phyloP scores from a whole-genome alignment of 2,113 vertebrate genomes.

The Tautogolabrus adspersus region DNA sequence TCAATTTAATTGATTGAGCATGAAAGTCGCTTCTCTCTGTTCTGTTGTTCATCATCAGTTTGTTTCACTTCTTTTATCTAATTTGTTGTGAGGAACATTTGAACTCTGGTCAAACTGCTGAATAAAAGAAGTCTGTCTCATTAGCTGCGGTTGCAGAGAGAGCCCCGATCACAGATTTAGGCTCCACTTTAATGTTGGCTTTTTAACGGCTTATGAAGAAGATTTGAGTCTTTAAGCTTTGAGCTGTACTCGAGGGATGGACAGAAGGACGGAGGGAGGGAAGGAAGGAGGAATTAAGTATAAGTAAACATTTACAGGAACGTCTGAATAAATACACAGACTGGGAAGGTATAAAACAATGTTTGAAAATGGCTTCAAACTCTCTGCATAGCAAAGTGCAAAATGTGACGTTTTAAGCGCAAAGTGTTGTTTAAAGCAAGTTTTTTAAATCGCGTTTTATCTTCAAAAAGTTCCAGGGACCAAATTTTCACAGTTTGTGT shows the following conservation, averaged over 20 bases:
- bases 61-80: too few species aligned
- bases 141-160: conserved; percentile 6
- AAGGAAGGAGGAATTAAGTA: neutral
- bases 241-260: neutral
- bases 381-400: too few species aligned
- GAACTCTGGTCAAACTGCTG: neutral
- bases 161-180: conserved; percentile 26
- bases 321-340: too few species aligned
- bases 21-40: neutral
- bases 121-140: neutral
- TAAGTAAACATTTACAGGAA: too few species aligned
- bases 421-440: too few species aligned
- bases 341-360: too few species aligned
- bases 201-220: conserved; percentile 38
- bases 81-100: neutral
- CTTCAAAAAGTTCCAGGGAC: too few species aligned
- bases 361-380: too few species aligned
- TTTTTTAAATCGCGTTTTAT: too few species aligned
- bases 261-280: neutral
- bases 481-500: too few species aligned
- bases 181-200: conserved; percentile 21
- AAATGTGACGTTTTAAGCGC: too few species aligned
- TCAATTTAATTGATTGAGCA: neutral
- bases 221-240: conserved; percentile 33
- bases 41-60: neutral